Base-by-base conservation (phyloP, 2,888 invertebrate species). In the Pseudanteris insignis region DNA sequence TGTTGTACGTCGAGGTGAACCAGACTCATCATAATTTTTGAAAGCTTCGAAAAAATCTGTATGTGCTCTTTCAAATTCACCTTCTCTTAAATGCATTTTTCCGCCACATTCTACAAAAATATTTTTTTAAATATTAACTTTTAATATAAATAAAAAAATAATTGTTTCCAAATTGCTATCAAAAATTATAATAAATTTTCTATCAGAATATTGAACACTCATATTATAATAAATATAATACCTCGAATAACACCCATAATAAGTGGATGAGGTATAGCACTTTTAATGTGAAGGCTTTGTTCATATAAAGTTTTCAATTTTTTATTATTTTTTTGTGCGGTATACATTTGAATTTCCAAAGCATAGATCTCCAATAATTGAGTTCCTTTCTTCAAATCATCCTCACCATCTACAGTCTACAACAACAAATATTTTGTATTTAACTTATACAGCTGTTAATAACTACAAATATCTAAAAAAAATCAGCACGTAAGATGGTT, bases 21-120 rank as follows among this genome's bases (percentile, higher is more conserved):
- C 99, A 8, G 96, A 96, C 82, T 99, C 99, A 83, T 99, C 99
- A 77, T 99, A 99, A 80, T 98, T 99, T 83, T 98, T 97, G 80
- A 98, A 98, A 1, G 98, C 97, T 81, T 99, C 98, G 81, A 99
- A 99, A 82, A 99, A 99, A 81, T 99, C 98, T 5, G 97, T 98
- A 81, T 99, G 98, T 1, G 99, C 98, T 78, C 96, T 93, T 78
- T 97, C 97, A 80, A 97, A 99, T 82, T 98, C 97, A 2, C 96
- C 96, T 83, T 99, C 98, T 12, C 98, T 87, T 33, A 99, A 83
- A 82, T 99, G 98, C 99, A 99, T 99, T 82, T 99, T 99, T 0
- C 99, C 99, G 2, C 98, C 99, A 81, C 98, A 99, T 82, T 99
- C 98, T 89, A 70, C 18, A 58, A 21, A 14, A 28, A 24, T 18